Evolutionary conservation across 2,888 invertebrate genomes (phyloP), one percentile per base, ranked within the genome.

Genomic region (Perizoma flavofasciatum): DNA sequence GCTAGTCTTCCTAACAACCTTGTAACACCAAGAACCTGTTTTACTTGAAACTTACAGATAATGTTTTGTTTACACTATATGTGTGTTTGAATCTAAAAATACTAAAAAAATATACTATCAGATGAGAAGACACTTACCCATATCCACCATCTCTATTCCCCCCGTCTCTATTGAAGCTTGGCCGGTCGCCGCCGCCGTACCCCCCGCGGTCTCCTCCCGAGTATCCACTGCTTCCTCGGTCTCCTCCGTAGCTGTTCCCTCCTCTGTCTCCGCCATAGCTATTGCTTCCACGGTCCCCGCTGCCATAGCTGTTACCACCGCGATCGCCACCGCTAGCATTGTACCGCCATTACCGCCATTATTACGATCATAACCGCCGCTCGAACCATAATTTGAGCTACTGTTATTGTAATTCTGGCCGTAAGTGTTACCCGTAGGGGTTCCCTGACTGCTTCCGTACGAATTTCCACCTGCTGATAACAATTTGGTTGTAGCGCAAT

Each of bases 101-200:
- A 22, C 22, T 2, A 22, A 1, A 22, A 22, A 22, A 22, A 2
- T 22, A 22, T 2, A 22, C 22, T 22, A 37, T 37, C 37, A 37
- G 1, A 37, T 4, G 45, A 55, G 45, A 39, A 53, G 62, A 72
- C 70, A 89, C 94, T 94, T 84, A 94, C 94, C 94, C 94, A 86
- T 87, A 94, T 81, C 93, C 93, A 55, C 91, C 87, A 78, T 88
- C 93, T 90, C 84, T 93, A 90, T 80, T 93, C 82, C 89, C 94
- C 79, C 93, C 93, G 83, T 93, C 93, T 86, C 93, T 93, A 83
- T 83, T 92, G 83, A 89, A 93, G 71, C 92, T 84, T 63, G 90
- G 81, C 62, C 93, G 77, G 71, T 92, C 89, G 67, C 89, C 86
- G 69, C 92, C 89, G 43, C 90, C 88, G 72, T 85, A 88, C 63